phyloP scores from a whole-genome alignment of 1,140 invertebrate species.

The Zaprionus taronus region DNA sequence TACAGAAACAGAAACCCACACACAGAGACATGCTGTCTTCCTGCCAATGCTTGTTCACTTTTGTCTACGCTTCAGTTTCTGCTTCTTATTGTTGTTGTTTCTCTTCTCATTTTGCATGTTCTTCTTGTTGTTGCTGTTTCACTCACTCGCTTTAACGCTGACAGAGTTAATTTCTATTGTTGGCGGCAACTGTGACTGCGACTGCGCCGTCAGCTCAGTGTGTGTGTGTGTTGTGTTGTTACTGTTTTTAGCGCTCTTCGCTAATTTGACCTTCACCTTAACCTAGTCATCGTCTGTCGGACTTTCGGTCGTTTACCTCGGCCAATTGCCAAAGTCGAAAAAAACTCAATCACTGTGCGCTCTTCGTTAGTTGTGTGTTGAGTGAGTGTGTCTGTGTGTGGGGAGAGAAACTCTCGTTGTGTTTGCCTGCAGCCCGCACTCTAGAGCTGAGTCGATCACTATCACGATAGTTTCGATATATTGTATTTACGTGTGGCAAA shows the following conservation, averaged over 20 bases:
- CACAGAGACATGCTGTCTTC: background rate
- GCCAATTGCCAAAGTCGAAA: constrained; percentile 53
- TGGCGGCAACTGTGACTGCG: constrained; percentile 54
- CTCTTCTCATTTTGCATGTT: constrained; percentile 35
- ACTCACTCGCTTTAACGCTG: constrained; percentile 51
- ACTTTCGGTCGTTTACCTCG: constrained; percentile 84
- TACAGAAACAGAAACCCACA: background rate
- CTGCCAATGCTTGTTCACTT: constrained; percentile 45
- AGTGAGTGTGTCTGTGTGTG: constrained; percentile 1
- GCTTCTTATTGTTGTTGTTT: constrained; percentile 17
- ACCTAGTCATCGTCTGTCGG: constrained; percentile 84
- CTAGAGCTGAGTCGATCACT: too few species aligned
- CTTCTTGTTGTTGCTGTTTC: constrained; percentile 10
- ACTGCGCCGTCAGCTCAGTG: constrained; percentile 58
- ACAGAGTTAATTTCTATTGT: constrained; percentile 80
- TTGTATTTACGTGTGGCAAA: too few species aligned
- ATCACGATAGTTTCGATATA: too few species aligned
- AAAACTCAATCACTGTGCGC: constrained; percentile 31
- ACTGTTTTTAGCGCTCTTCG: constrained; percentile 66
- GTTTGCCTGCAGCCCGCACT: background rate
- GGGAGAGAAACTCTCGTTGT: background rate
- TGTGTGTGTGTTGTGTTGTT: constrained; percentile 40
- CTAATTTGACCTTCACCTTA: constrained; percentile 84
- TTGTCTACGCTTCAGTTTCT: constrained; percentile 62
- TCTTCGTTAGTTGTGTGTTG: constrained; percentile 24